phyloP scores from a whole-genome alignment of 1,140 invertebrate genomes.

The Rhyzopertha dominica region DNA sequence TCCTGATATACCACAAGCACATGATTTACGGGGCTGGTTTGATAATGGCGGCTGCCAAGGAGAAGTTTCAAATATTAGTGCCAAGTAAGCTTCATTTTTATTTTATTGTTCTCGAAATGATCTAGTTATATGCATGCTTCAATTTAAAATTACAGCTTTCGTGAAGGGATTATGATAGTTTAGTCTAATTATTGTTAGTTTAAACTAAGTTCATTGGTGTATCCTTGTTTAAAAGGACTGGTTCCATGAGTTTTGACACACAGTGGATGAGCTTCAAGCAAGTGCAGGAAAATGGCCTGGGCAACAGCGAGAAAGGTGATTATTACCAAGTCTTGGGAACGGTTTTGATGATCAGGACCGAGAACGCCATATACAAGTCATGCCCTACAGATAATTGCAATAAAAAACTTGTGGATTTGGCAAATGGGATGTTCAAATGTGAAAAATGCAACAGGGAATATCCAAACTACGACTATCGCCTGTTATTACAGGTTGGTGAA shows the following conservation, averaged over 20 bases:
- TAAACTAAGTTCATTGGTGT: neutral
- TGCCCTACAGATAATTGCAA: slow-evolving; percentile 84
- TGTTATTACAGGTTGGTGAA: no score
- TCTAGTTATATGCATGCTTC: neutral
- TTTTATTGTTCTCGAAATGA: neutral
- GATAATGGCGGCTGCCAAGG: slow-evolving; percentile 65
- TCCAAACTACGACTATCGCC: slow-evolving; percentile 79
- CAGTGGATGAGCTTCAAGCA: slow-evolving; percentile 70
- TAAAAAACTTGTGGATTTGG: slow-evolving; percentile 87
- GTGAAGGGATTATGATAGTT: no score
- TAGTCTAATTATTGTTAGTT: no score
- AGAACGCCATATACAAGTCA: slow-evolving; percentile 85
- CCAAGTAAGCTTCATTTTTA: slow-evolving; percentile 40
- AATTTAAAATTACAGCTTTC: no score
- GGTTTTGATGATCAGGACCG: slow-evolving; percentile 63
- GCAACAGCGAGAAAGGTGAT: slow-evolving; percentile 65
- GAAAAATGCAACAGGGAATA: slow-evolving; percentile 89
- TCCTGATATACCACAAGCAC: slow-evolving; percentile 84
- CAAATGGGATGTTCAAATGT: slow-evolving; percentile 84
- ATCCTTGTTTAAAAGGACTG: slow-evolving; percentile 37
- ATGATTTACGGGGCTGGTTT: slow-evolving; percentile 85
- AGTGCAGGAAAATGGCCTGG: slow-evolving; percentile 59
- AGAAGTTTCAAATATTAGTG: slow-evolving; percentile 60
- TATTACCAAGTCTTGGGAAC: slow-evolving; percentile 70
- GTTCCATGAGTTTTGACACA: slow-evolving; percentile 45